Base-by-base conservation (phyloP, 2,888 invertebrate species). In the Leptarthrus brevirostris region DNA sequence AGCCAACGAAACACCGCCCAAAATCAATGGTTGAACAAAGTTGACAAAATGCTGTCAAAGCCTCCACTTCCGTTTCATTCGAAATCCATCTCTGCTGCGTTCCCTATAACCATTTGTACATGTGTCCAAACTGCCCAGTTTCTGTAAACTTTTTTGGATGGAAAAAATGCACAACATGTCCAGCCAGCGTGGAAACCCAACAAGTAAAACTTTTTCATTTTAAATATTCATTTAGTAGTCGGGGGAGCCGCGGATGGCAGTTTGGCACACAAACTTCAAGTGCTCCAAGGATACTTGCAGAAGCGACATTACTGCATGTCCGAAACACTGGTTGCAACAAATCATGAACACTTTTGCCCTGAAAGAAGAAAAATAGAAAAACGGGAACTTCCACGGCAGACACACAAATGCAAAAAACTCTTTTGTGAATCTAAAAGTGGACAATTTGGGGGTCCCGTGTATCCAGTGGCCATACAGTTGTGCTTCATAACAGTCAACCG, bases 241-340 rank as follows among this genome's bases (percentile, higher is more conserved):
- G 12, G 14, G 34, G 44, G 69, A 69, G 52, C 30, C 16, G 14
- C 49, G 47, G 24, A 16, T 26, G 30, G 26, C 44, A 49, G 49
- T 26, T 52, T 14, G 8, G 30, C 69, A 69, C 64, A 66, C 24
- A 40, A 47, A 6, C 54, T 53, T 30, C 40, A 71, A 54, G 72
- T 44, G 12, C 54, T 53, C 49, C 40, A 71, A 54, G 72, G 56
- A 72, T 40, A 26, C 12, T 30, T 24, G 10, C 8, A 3, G 8
- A 6, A 22, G 34, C 12, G 40, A 26, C 40, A n/a, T 36, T 71
- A 14, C 44, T 40, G 40, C 12, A 72, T 72, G 72, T 72, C 61
- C 58, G 47, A 61, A 72, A 56, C 61, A 72, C 61, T 72, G 72
- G 58, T 72, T 61, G 34, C 58, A 72, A 72, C 72, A 72, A 72